Evolutionary conservation across 2,888 invertebrate genomes (phyloP).

Genomic region (Agrotis exclamationis): DNA sequence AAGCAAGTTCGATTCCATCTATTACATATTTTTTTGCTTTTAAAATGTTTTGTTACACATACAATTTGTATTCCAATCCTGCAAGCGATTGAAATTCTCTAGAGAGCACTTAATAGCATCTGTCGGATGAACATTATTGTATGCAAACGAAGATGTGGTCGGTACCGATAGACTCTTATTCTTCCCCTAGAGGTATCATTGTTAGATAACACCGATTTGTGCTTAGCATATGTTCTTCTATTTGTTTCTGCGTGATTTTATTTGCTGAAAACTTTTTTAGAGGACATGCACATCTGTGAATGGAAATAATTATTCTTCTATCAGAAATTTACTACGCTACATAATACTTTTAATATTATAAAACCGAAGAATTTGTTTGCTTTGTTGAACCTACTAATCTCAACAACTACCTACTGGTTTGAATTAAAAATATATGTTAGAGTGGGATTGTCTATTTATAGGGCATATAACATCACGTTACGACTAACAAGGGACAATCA

Average conservation of each 20-base stretch:
- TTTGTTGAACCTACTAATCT: too few species aligned
- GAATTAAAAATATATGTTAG: too few species aligned
- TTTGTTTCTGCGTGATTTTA: conserved; percentile 2
- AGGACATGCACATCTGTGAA: too few species aligned
- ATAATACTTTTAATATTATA: too few species aligned
- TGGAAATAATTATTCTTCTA: neutral
- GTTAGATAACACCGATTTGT: neutral
- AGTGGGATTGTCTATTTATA: too few species aligned
- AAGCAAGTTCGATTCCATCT: too few species aligned
- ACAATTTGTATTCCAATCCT: conserved; percentile 6
- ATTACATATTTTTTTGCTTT: too few species aligned
- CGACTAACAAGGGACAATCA: too few species aligned
- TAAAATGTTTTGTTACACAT: neutral
- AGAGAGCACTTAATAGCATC: conserved; percentile 6
- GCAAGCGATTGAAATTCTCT: conserved; percentile 4
- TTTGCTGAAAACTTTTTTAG: neutral
- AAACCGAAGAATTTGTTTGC: too few species aligned
- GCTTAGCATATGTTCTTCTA: neutral
- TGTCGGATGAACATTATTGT: neutral
- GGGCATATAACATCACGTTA: too few species aligned
- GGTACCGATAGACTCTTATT: conserved; percentile 5
- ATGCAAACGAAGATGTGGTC: conserved; percentile 22
- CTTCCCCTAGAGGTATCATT: neutral
- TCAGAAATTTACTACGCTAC: too few species aligned
- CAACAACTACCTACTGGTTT: too few species aligned